Conservation (phyloP, 2,888 invertebrate genomes). For the Watsonalla binaria region DNA sequence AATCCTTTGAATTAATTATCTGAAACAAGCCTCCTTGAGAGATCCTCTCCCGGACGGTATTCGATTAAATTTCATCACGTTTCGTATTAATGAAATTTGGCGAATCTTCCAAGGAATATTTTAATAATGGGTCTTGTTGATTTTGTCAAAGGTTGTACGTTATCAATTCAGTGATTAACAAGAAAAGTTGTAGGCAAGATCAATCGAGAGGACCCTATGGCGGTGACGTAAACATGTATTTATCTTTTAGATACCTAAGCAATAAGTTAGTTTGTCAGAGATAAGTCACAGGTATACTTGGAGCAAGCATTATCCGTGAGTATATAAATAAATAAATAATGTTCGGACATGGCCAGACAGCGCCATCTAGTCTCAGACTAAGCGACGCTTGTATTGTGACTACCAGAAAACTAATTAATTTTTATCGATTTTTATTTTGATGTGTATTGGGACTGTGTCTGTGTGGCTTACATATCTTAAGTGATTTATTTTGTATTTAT, state of each 20-base stretch:
- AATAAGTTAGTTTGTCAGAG: neutral
- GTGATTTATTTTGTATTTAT: too few relatives aligned
- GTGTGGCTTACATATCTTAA: too few relatives aligned
- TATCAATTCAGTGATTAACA: neutral
- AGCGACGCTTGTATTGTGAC: too few relatives aligned
- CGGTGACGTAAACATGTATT: neutral
- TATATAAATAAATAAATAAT: too few relatives aligned
- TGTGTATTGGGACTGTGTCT: too few relatives aligned
- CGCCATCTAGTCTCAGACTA: too few relatives aligned
- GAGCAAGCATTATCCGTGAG: neutral
- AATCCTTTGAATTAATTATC: neutral
- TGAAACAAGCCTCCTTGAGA: neutral
- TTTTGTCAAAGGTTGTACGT: neutral
- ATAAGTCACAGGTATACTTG: neutral
- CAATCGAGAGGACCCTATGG: neutral
- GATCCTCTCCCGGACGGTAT: neutral
- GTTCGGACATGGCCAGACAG: too few relatives aligned
- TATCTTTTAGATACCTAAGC: neutral
- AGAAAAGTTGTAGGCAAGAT: neutral
- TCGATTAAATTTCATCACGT: constrained; percentile 1
- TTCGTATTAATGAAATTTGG: constrained; percentile 1
- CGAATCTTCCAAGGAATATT: neutral
- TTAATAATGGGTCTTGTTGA: neutral
- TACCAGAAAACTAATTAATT: too few relatives aligned
- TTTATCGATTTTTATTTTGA: too few relatives aligned